phyloP scores from a whole-genome alignment of 1,140 invertebrate species.

The Brachionus rotundiformis region DNA sequence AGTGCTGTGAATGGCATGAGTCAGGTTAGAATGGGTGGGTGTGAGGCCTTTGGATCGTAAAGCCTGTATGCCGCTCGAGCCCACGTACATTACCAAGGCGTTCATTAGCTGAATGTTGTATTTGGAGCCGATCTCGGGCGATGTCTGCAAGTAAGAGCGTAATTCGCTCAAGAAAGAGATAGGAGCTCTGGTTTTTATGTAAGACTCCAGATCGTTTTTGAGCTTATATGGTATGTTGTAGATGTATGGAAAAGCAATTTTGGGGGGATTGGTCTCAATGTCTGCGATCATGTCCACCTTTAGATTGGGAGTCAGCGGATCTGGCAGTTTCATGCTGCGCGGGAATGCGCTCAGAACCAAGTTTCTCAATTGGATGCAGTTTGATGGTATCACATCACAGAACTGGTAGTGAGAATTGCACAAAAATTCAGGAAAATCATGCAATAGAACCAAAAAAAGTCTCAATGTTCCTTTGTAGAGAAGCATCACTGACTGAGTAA shows the following conservation, averaged over 20 bases:
- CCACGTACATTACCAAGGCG: conserved; percentile 37
- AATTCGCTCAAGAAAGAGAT: conserved; percentile 92
- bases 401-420: conserved; percentile 99
- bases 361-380: conserved; percentile 98
- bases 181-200: conserved; percentile 87
- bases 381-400: conserved; percentile 96
- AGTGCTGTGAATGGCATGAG: conserved; percentile 89
- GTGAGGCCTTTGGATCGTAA: conserved; percentile 74
- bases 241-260: conserved; percentile 83
- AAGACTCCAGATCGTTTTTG: conserved; percentile 91
- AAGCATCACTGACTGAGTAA: conserved; percentile 67
- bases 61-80: conserved; percentile 67
- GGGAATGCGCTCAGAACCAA: conserved; percentile 95
- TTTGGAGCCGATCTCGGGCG: conserved; percentile 16
- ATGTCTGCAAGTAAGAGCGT: conserved; percentile 60
- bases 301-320: conserved; percentile 91
- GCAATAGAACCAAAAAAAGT: conserved; percentile 89
- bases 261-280: conserved; percentile 77
- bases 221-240: conserved; percentile 81
- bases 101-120: conserved; percentile 51
- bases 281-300: conserved; percentile 88
- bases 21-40: conserved; percentile 75
- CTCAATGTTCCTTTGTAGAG: conserved; percentile 79
- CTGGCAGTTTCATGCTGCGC: conserved; percentile 91
- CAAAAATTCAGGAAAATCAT: conserved; percentile 98